These are phyloP conservation scores for Amblyjoppa proteus DNA, from an alignment of 2,888 invertebrate species.

Conservation along the genomic window DNA sequence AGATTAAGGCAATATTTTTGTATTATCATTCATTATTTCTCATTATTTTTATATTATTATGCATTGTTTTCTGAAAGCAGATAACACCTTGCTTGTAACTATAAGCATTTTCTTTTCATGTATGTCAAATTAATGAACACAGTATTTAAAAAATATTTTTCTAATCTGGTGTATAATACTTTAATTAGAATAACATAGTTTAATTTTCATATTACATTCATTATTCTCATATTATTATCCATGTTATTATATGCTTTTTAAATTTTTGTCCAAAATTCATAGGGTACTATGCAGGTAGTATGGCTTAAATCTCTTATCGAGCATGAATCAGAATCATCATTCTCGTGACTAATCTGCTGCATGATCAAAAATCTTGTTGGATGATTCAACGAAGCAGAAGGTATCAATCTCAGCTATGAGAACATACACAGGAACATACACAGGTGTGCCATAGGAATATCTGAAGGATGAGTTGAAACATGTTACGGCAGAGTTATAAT, in stretches of 20 bases:
- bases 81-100: background rate
- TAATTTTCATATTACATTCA: background rate
- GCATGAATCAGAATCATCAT: slow-evolving; percentile 44
- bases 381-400: slow-evolving; percentile 36
- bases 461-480: background rate
- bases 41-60: no score
- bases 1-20: no score
- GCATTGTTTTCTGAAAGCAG: background rate
- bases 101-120: no score
- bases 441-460: background rate
- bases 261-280: background rate
- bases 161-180: no score
- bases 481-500: background rate
- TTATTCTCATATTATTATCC: background rate
- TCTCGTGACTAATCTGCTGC: slow-evolving; percentile 18
- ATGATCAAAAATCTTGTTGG: slow-evolving; percentile 7
- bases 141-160: no score
- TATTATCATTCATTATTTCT: background rate
- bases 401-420: background rate
- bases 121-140: no score
- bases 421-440: background rate
- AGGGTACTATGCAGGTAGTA: background rate
- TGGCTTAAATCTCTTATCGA: slow-evolving; percentile 11
- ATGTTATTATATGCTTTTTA: background rate
- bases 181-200: no score